Evolutionary conservation across 2,797 vertebrate species (phyloP), one percentile per base, ranked within the genome.

Genomic region (Cottoperca gobio): DNA sequence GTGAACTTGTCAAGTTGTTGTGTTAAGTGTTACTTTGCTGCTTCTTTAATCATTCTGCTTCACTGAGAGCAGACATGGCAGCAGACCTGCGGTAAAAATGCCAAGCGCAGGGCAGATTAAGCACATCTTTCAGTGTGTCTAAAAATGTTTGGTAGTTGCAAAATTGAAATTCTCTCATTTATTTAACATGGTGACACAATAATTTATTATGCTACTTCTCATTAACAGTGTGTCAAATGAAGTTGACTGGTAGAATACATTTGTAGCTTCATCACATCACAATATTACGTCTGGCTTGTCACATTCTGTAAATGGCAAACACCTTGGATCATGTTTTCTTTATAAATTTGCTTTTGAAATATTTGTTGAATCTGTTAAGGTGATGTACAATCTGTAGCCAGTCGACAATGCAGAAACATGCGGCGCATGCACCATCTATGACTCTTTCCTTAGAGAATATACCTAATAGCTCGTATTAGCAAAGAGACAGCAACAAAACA

Each of bases 161-260:
- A 79, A 89, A 71, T 76, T 86, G 23, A 81, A 83, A 86, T 73
- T 76, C 57, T 63, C 59, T 69, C 68, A 78, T 84, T 88, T 81
- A 81, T 87, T 84, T 80, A 58, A 69, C 31, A 42, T 31, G 49
- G 48, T 88, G 88, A 88, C 88, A 91, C 79, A 75, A 65, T 85
- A 23, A 90, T 90, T 82, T 78, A 84, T 86, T 73, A 72, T 81
- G 83, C 81, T 65, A 52, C 50, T 82, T 87, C 82, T 84, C 71
- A 84, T 88, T 89, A 88, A 59, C 57, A 46, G 67, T 52, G 82
- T 85, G 57, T 83, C 84, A 85, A 91, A 89, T 86, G 78, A 88
- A 86, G 73, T 62, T 80, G 83, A 89, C 81, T 76, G 45, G 26
- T 57, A 14, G 63, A 78, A 67, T 53, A 65, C 57, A 76, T 84